phyloP scores from a whole-genome alignment of 2,888 invertebrate species.

The Xylophagus ater region DNA sequence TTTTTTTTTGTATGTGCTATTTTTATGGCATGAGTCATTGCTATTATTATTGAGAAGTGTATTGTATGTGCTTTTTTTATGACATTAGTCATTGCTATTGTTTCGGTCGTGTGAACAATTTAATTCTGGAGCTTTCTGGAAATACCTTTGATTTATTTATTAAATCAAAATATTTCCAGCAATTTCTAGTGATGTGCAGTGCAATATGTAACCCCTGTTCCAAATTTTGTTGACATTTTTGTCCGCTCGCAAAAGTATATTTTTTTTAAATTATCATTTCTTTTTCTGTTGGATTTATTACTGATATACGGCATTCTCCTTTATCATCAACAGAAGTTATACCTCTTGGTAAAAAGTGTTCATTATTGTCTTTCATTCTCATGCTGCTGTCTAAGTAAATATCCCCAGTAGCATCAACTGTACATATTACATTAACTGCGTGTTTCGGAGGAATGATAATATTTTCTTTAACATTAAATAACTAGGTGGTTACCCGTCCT shows the following conservation, averaged over 20 bases:
- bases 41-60: too few species aligned
- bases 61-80: too few species aligned
- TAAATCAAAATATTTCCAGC: too few species aligned
- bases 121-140: too few species aligned
- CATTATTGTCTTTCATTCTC: background rate
- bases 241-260: background rate
- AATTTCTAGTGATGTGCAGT: too few species aligned
- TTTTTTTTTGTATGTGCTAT: too few species aligned
- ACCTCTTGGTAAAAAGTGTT: background rate
- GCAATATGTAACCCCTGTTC: too few species aligned
- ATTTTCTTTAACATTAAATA: constrained; percentile 1
- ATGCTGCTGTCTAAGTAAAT: background rate
- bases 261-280: constrained; percentile 1
- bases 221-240: background rate
- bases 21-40: too few species aligned
- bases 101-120: too few species aligned
- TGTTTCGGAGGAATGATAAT: background rate
- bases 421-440: background rate
- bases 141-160: too few species aligned
- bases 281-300: background rate
- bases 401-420: background rate
- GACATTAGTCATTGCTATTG: too few species aligned
- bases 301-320: background rate
- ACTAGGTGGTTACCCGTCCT: too few species aligned
- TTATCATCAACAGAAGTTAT: background rate